Conservation (phyloP, 2,113 vertebrate genomes). For the Nannobrachium achirus region DNA sequence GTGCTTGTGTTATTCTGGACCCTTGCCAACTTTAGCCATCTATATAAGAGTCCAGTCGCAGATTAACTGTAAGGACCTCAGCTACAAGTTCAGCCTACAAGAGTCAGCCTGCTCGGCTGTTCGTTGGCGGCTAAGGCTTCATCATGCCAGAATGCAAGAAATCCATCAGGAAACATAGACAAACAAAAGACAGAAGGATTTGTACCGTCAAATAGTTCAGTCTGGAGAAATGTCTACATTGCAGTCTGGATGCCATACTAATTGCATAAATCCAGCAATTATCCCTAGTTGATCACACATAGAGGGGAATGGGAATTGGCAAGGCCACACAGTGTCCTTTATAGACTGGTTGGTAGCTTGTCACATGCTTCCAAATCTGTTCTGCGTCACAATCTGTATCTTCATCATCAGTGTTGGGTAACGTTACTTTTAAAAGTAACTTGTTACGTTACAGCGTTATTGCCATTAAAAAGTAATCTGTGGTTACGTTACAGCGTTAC, state of each 20-base stretch:
- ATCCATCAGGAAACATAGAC: conserved; percentile 11
- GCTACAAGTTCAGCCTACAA: conserved; percentile 17
- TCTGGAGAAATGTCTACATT: not conserved
- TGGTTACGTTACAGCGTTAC: too few relatives aligned
- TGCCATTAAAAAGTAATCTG: too few relatives aligned
- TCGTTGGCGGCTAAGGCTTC: not conserved
- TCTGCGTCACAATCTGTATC: too few relatives aligned
- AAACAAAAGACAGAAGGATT: conserved; percentile 31
- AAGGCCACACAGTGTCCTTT: not conserved
- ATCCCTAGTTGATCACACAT: not conserved
- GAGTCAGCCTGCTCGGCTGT: conserved; percentile 5
- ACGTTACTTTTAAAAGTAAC: too few relatives aligned
- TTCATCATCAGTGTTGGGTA: too few relatives aligned
- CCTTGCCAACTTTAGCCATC: conserved; percentile 30
- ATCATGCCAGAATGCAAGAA: conserved; percentile 22
- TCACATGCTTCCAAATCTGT: not conserved
- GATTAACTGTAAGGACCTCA: conserved; percentile 53
- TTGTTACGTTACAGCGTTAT: too few relatives aligned
- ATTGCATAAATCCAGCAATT: conserved; percentile 23
- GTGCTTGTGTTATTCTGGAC: conserved; percentile 55
- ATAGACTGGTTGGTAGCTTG: not conserved
- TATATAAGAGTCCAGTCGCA: conserved; percentile 40
- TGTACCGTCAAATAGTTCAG: conserved; percentile 1
- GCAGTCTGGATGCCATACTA: conserved; percentile 16
- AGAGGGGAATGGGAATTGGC: conserved; percentile 24